phyloP scores from a whole-genome alignment of 2,888 invertebrate genomes.

The Ectobius pallidus region DNA sequence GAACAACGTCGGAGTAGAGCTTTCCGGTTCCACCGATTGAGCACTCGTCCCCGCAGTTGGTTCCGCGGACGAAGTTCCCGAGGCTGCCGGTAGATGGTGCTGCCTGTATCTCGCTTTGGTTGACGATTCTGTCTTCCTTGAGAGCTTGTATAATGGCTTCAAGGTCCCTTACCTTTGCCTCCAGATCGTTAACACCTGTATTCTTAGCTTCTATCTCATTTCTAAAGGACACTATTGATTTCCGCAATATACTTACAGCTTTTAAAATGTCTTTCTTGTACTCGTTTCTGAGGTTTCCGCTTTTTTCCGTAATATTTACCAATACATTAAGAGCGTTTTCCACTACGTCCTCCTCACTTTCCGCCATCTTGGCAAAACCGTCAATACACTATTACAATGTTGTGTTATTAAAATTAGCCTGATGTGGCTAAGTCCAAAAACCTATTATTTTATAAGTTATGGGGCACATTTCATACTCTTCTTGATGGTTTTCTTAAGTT shows the following conservation, averaged over 20 bases:
- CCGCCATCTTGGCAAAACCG: too few species aligned
- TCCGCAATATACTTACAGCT: not conserved
- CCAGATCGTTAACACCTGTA: not conserved
- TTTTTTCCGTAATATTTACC: not conserved
- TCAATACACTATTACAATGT: too few species aligned
- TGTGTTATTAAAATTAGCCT: too few species aligned
- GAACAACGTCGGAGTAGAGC: not conserved
- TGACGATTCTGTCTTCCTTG: not conserved
- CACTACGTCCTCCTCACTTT: not conserved
- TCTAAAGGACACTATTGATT: not conserved
- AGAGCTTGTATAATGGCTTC: not conserved
- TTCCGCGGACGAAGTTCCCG: not conserved
- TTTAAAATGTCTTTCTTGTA: not conserved
- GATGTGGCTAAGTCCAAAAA: too few species aligned
- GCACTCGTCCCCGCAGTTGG: not conserved
- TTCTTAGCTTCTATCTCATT: not conserved
- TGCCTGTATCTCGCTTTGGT: not conserved
- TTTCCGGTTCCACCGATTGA: not conserved
- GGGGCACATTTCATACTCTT: too few species aligned
- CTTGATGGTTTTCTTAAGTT: too few species aligned
- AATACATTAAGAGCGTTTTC: not conserved
- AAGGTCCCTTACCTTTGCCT: not conserved
- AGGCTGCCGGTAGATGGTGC: not conserved
- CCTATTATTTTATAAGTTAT: too few species aligned
- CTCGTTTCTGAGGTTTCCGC: not conserved